phyloP scores from a whole-genome alignment of 2,797 vertebrate genomes.

The Chanos chanos region DNA sequence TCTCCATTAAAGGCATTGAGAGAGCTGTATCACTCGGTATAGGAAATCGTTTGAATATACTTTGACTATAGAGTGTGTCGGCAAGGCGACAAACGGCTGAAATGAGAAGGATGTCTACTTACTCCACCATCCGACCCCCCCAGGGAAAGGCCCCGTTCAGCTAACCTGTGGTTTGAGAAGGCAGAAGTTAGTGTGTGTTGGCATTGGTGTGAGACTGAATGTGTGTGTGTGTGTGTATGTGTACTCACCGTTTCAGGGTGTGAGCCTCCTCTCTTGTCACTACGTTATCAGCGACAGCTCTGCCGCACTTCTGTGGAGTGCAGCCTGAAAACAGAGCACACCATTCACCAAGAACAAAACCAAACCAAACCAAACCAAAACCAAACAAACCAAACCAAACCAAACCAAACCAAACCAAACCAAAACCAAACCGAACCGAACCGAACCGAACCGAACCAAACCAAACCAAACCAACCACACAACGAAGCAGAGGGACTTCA shows the following conservation, averaged over 20 bases:
- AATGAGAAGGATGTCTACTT: constrained; percentile 47
- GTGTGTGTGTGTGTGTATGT: not conserved
- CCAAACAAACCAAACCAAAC: no score
- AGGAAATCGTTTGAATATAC: no score
- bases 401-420: no score
- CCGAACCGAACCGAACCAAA: no score
- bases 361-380: no score
- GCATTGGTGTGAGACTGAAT: not conserved
- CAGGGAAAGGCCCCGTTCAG: constrained; percentile 87
- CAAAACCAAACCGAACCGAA: no score
- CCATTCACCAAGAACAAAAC: not conserved
- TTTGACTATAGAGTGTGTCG: no score
- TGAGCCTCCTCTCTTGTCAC: constrained; percentile 82
- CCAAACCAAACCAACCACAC: no score
- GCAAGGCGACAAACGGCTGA: no score
- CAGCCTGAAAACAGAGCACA: constrained; percentile 72
- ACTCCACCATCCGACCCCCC: constrained; percentile 96
- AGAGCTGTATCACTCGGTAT: no score
- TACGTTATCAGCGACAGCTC: constrained; percentile 79
- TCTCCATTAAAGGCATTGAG: no score
- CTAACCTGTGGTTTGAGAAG: constrained; percentile 73
- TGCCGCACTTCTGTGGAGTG: constrained; percentile 86
- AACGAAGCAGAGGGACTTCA: no score
- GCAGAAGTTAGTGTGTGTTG: not conserved
- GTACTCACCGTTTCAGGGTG: constrained; percentile 76